These are phyloP conservation scores for Sinodicranocentrus sp. DNA, from an alignment of 2,888 invertebrate species.

Conservation along the genomic window DNA sequence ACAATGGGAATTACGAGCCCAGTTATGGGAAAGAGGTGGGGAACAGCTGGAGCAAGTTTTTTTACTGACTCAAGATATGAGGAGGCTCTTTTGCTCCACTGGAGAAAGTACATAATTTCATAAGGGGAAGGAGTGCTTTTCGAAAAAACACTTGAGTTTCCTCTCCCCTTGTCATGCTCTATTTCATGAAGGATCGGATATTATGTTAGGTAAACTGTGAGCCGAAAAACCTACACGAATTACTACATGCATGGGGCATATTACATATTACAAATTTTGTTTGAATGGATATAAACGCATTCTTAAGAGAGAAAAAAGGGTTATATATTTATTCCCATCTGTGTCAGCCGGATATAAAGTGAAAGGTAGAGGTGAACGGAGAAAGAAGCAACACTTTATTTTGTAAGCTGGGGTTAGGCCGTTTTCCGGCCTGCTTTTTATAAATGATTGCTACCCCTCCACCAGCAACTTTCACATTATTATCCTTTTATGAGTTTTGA, in stretches of 20 bases:
- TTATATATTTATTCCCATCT: too few relatives aligned
- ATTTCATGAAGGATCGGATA: conserved; percentile 50
- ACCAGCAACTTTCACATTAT: conserved; percentile 13
- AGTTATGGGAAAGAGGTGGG: conserved; percentile 44
- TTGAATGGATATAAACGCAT: too few relatives aligned
- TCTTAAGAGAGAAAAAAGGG: too few relatives aligned
- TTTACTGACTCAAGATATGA: conserved; percentile 31
- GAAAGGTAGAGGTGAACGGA: too few relatives aligned
- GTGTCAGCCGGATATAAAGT: too few relatives aligned
- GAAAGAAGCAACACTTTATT: background rate
- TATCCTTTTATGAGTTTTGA: conserved; percentile 42
- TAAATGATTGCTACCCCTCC: conserved; percentile 20
- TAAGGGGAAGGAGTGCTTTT: conserved; percentile 50
- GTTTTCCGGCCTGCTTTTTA: conserved; percentile 31
- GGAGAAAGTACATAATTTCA: conserved; percentile 61
- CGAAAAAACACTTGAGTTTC: conserved; percentile 47
- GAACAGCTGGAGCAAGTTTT: conserved; percentile 60
- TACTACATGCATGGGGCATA: background rate
- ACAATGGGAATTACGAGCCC: conserved; percentile 41
- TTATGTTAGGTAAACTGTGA: conserved; percentile 11
- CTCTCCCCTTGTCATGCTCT: conserved; percentile 53
- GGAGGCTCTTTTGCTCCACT: conserved; percentile 43
- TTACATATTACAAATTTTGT: background rate
- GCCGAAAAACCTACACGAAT: conserved; percentile 3
- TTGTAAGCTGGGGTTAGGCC: background rate